A percentile compares a stretch with the other conserved stretches of the same genome.
phyloP scores from a whole-genome alignment of 2,888 invertebrate genomes.

The Alviniconcha strummeri region DNA sequence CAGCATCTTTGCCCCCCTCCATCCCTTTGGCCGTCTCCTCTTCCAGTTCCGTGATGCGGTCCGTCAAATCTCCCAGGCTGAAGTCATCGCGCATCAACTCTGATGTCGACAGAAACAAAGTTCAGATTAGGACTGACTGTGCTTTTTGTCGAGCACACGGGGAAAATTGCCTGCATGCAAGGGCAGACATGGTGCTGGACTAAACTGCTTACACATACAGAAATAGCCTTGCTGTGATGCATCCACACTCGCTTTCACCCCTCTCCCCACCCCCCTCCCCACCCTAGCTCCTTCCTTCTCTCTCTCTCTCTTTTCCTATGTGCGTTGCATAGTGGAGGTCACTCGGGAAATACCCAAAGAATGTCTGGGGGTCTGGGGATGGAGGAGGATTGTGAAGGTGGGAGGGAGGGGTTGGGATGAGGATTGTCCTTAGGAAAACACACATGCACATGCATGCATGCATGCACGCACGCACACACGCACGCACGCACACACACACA shows the following conservation, averaged over 20 bases:
- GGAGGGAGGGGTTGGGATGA: not conserved
- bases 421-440: not conserved
- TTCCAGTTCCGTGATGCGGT: slow-evolving; percentile 51
- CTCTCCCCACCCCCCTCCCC: too few species aligned
- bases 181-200: too few species aligned
- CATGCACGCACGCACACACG: not conserved
- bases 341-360: too few species aligned
- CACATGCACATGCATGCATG: not conserved
- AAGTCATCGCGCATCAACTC: slow-evolving; percentile 45
- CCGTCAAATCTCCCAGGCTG: slow-evolving; percentile 50
- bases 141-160: too few species aligned
- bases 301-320: too few species aligned
- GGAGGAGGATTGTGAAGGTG: not conserved
- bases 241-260: too few species aligned
- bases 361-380: not conserved
- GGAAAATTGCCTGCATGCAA: too few species aligned
- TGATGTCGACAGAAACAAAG: not conserved
- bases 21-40: slow-evolving; percentile 40
- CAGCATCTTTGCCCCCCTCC: slow-evolving; percentile 39
- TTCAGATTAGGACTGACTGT: too few species aligned
- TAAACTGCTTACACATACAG: too few species aligned
- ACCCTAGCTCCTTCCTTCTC: too few species aligned
- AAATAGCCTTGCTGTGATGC: too few species aligned
- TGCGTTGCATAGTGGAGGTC: too few species aligned
- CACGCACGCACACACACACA: not conserved